Evolutionary conservation across 2,113 vertebrate species (phyloP).

Genomic region (Chionis minor): DNA sequence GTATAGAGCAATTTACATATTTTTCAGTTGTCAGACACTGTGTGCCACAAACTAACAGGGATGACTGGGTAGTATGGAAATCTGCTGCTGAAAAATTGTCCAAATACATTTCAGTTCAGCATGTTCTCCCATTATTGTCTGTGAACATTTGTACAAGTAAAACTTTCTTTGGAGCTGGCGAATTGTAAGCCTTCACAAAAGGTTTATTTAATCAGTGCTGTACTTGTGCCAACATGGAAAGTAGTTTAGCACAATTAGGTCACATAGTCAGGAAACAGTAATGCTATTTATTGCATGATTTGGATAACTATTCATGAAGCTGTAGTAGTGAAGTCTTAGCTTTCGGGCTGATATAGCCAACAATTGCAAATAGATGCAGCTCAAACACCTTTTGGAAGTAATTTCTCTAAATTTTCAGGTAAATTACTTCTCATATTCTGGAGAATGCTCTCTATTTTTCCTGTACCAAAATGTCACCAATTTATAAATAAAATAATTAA

Average conservation of each 20-base stretch:
- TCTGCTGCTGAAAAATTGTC: slow-evolving; percentile 42
- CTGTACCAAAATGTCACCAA: not conserved
- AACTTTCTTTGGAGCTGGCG: slow-evolving; percentile 3
- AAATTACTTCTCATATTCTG: not conserved
- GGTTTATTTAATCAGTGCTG: not conserved
- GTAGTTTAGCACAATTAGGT: not conserved
- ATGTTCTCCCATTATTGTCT: slow-evolving; percentile 21
- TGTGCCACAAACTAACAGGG: slow-evolving; percentile 10
- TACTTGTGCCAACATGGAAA: not conserved
- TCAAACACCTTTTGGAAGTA: not conserved
- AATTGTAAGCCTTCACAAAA: not conserved
- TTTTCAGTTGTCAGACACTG: slow-evolving; percentile 64
- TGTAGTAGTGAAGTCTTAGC: not conserved
- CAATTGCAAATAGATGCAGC: not conserved
- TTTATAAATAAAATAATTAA: not conserved
- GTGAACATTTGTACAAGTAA: not conserved
- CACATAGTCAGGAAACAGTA: not conserved
- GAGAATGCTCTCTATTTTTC: not conserved
- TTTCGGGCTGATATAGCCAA: not conserved
- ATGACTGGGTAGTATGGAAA: slow-evolving; percentile 51
- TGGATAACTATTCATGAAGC: not conserved
- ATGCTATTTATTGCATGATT: not conserved
- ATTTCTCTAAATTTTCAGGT: not conserved
- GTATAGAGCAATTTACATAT: slow-evolving; percentile 63
- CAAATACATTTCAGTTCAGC: slow-evolving; percentile 40